Evolutionary conservation across 2,888 invertebrate genomes (phyloP), one percentile per base, ranked within the genome.

Genomic region (Trypoxylon attenuatum): DNA sequence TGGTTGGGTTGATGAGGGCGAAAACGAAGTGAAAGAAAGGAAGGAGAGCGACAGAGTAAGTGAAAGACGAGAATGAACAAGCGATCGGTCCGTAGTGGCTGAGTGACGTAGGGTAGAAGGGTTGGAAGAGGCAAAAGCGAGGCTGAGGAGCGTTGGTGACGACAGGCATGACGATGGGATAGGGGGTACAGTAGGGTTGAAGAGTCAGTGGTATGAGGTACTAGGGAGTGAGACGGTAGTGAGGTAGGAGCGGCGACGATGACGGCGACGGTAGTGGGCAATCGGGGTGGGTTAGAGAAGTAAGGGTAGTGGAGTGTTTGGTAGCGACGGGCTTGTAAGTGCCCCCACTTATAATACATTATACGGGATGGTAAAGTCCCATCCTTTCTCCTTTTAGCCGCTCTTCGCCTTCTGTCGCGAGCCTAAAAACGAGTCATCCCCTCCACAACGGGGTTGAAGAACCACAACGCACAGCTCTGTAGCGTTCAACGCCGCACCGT

Each of bases 271-370:
- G n/a, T n/a, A n/a, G n/a, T n/a, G n/a, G n/a, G n/a, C n/a, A n/a
- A 15, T 6, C 5, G 27, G 27, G 10, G 27, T 1, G 27, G 47
- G 22, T 60, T 42, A 52, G 56, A 64, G 51, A 60, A 43, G 43
- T 43, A 41, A 45, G 58, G 52, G 27, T 56, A 39, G 65, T 55
- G 67, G 76, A 78, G 79, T 77, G 77, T 79, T 81, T 81, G 81
- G 78, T 75, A 79, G 71, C 73, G 81, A 83, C 75, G 80, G 77
- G 68, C 67, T 64, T 71, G 61, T 72, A 75, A 81, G 76, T 80
- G 83, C 79, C 67, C 74, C 76, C 73, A 79, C 76, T 78, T 79
- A 74, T 76, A 82, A 82, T 82, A 71, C 74, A 78, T 76, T 78
- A 74, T 78, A 61, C 71, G 58, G 63, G 72, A 70, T 70, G 73